Evolutionary conservation across 2,113 vertebrate genomes (phyloP).

Genomic region (Ciconia maguari): DNA sequence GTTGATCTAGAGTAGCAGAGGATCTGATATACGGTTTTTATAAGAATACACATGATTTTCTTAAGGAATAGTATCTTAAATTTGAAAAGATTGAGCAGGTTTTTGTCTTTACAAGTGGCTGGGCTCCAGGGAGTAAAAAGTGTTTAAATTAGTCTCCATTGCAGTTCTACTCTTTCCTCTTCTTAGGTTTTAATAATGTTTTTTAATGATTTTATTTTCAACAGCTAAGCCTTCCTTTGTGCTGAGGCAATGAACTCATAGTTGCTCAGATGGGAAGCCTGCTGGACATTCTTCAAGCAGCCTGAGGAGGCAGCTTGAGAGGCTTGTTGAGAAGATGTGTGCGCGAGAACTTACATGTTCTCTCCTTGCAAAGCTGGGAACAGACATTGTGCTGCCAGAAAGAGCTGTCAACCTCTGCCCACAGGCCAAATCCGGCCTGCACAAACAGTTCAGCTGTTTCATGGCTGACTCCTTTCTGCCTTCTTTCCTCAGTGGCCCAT

Average conservation of each 20-base stretch:
- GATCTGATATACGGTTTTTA: neutral
- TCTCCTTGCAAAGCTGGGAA: neutral
- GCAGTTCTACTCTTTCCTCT: neutral
- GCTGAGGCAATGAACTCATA: neutral
- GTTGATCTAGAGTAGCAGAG: neutral
- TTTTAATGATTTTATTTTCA: neutral
- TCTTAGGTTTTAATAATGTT: neutral
- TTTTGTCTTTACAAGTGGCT: neutral
- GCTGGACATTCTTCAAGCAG: neutral
- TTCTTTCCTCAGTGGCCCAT: neutral
- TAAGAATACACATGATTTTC: neutral
- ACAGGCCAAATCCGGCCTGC: neutral
- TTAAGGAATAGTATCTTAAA: neutral
- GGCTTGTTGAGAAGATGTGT: neutral
- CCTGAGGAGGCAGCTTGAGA: neutral
- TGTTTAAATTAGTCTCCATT: neutral
- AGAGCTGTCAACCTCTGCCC: neutral
- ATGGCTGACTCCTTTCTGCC: neutral
- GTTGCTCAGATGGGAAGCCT: neutral
- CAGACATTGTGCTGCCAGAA: fast-evolving
- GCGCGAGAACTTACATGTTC: neutral
- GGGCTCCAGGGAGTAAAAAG: neutral
- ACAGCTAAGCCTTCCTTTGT: neutral
- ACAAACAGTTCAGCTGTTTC: neutral
- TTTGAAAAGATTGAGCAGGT: neutral